Percentiles rank a stretch among this genome's conserved stretches.
These are phyloP conservation scores for Trissoscelio sp. DNA, from an alignment of 2,888 invertebrate species.

Conservation along the genomic window DNA sequence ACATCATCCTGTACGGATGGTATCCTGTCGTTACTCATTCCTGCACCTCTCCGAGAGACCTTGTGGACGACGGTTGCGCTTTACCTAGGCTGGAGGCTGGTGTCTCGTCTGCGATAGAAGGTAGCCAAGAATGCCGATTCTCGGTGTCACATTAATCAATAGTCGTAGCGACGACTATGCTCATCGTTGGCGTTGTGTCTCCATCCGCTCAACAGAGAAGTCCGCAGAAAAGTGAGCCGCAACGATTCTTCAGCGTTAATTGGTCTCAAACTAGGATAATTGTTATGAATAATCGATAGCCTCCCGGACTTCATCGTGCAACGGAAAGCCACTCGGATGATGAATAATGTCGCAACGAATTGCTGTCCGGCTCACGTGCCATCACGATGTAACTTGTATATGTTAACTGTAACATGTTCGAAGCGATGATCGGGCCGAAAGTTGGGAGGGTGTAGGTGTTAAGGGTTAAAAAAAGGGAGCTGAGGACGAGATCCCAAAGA, in stretches of 20 bases:
- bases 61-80: slow-evolving; percentile 82
- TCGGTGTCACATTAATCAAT: slow-evolving; percentile 57
- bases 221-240: slow-evolving; percentile 55
- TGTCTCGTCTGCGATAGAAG: slow-evolving; percentile 82
- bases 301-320: slow-evolving; percentile 48
- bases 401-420: too few species aligned
- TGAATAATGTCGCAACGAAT: slow-evolving; percentile 53
- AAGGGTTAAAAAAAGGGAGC: slow-evolving; percentile 72
- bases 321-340: slow-evolving; percentile 47
- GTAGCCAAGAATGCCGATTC: slow-evolving; percentile 50
- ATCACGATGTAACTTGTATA: slow-evolving; percentile 60
- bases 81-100: slow-evolving; percentile 82
- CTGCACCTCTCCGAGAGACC: slow-evolving; percentile 81
- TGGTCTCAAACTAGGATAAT: slow-evolving; percentile 68
- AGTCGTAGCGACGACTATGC: slow-evolving; percentile 61
- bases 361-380: slow-evolving; percentile 67
- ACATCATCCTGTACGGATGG: slow-evolving; percentile 79
- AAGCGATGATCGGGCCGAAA: slow-evolving; percentile 58
- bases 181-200: slow-evolving; percentile 66
- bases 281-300: slow-evolving; percentile 50
- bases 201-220: slow-evolving; percentile 64
- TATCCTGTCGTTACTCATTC: slow-evolving; percentile 80
- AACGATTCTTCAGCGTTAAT: slow-evolving; percentile 52
- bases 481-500: slow-evolving; percentile 83
- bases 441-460: slow-evolving; percentile 70